phyloP scores from a whole-genome alignment of 2,797 vertebrate species.

The Brachyalestes nurse region DNA sequence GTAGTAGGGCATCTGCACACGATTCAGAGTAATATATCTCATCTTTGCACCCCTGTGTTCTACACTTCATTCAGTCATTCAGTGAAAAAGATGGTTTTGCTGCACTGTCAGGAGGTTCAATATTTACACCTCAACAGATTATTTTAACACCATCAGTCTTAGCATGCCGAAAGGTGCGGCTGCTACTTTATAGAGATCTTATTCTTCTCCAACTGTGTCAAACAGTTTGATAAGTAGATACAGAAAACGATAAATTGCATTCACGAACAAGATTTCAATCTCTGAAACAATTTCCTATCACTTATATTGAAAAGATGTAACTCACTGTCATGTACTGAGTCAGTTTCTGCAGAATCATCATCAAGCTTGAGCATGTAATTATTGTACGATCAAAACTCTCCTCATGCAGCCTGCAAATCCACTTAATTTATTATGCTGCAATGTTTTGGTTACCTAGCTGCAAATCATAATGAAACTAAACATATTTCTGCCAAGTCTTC shows the following conservation, averaged over 20 bases:
- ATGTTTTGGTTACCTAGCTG: not conserved
- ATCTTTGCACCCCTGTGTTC: no score
- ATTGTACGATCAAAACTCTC: not conserved
- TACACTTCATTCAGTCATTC: no score
- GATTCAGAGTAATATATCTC: no score
- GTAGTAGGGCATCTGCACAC: no score
- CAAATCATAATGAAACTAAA: conserved; percentile 6
- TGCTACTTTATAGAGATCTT: not conserved
- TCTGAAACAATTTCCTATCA: not conserved
- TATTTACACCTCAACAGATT: conserved; percentile 12
- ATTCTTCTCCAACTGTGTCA: not conserved
- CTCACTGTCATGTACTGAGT: no score
- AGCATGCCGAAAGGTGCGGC: not conserved
- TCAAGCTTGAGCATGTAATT: not conserved
- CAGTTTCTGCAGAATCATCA: not conserved
- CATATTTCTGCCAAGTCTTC: not conserved
- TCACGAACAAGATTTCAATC: not conserved
- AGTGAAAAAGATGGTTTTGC: not conserved
- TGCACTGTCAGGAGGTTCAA: conserved; percentile 35
- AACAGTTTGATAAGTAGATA: not conserved
- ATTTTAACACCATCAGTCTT: not conserved
- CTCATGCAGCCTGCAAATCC: not conserved
- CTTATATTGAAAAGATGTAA: not conserved
- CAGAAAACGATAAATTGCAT: not conserved
- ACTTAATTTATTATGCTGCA: not conserved